Conservation (phyloP, 2,797 vertebrate genomes). For the Acanthurus tractus region DNA sequence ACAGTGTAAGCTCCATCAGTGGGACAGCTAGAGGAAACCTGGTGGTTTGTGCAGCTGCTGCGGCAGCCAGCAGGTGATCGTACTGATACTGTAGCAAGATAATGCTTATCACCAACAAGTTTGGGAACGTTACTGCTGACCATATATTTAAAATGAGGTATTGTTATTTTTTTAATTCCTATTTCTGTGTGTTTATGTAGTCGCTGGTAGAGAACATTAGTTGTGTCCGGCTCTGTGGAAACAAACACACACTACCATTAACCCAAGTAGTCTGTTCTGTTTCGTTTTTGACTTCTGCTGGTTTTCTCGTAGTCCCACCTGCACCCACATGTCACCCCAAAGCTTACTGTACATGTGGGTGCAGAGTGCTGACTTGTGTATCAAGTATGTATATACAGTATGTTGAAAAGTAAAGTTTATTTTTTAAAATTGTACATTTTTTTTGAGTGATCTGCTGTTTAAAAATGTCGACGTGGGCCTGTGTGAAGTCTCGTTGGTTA, state of each 20-base stretch:
- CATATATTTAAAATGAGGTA: constrained; percentile 51
- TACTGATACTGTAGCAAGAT: constrained; percentile 45
- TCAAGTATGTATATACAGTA: constrained; percentile 79
- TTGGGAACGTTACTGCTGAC: constrained; percentile 64
- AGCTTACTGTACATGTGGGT: constrained; percentile 27
- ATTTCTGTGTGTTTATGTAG: constrained; percentile 32
- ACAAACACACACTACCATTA: constrained; percentile 8
- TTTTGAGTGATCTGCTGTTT: constrained; percentile 77
- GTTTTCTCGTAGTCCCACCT: constrained; percentile 18
- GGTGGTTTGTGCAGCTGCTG: constrained; percentile 3
- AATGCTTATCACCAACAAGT: constrained; percentile 20
- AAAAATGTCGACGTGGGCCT: constrained; percentile 48
- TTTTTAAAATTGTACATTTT: constrained; percentile 71
- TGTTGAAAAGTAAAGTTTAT: constrained; percentile 77
- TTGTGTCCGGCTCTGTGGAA: constrained; percentile 6
- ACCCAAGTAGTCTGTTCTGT: constrained; percentile 16
- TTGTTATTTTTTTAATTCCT: constrained; percentile 43
- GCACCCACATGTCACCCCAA: constrained; percentile 25
- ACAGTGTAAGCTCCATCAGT: constrained; percentile 6
- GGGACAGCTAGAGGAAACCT: neutral
- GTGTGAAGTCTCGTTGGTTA: constrained; percentile 22
- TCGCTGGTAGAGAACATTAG: constrained; percentile 25
- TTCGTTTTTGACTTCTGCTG: constrained; percentile 37
- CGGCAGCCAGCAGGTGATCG: constrained; percentile 16
- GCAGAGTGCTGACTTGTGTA: constrained; percentile 52